Conservation (phyloP, 2,888 invertebrate genomes). For the Eilema griseolum region DNA sequence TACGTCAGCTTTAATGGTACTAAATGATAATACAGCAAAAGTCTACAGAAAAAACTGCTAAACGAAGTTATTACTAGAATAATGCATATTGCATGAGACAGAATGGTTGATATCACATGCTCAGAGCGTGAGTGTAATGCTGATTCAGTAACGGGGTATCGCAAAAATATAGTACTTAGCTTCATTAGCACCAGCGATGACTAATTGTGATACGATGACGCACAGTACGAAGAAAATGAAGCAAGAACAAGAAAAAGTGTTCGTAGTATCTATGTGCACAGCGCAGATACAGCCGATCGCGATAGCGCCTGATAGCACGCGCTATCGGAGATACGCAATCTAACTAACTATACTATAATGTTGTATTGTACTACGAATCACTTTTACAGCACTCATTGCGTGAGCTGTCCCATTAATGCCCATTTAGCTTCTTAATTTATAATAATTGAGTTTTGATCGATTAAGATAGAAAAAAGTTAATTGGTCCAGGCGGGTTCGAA, state of each 20-base stretch:
- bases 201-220: conserved; percentile 47
- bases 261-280: conserved; percentile 27
- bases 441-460: conserved; percentile 1
- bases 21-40: background rate
- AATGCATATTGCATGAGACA: background rate
- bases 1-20: background rate
- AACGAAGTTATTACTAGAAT: conserved; percentile 3
- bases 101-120: conserved; percentile 27
- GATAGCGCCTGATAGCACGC: conserved; percentile 15
- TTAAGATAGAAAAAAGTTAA: too few relatives aligned
- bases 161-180: conserved; percentile 43
- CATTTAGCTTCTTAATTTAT: background rate
- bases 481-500: too few relatives aligned
- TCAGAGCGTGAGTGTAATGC: conserved; percentile 35
- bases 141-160: conserved; percentile 48
- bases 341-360: background rate
- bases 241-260: conserved; percentile 33
- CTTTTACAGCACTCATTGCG: background rate
- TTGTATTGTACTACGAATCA: background rate
- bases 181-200: conserved; percentile 42
- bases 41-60: background rate
- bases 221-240: conserved; percentile 40
- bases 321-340: conserved; percentile 11
- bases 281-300: conserved; percentile 19
- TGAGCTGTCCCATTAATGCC: background rate